These are phyloP conservation scores for Alosa sapidissima DNA, from an alignment of 2,797 vertebrate genomes.

Conservation along the genomic window DNA sequence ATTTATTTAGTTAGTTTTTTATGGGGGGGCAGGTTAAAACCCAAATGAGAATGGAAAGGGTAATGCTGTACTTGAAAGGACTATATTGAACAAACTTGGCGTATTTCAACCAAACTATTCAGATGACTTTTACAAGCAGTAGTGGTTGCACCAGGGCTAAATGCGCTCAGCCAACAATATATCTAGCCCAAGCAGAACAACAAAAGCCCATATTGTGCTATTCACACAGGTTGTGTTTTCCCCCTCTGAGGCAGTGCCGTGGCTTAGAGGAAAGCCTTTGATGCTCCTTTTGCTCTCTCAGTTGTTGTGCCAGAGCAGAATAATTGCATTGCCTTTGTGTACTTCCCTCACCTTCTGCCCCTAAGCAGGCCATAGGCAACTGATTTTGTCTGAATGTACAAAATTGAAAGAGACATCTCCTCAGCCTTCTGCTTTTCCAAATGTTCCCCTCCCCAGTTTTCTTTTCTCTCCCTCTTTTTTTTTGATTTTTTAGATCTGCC, in stretches of 20 bases:
- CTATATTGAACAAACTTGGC: neutral
- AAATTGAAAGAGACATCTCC: slow-evolving; percentile 76
- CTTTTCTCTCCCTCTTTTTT: slow-evolving; percentile 40
- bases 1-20: neutral
- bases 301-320: slow-evolving; percentile 80
- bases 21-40: neutral
- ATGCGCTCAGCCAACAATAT: slow-evolving; percentile 33
- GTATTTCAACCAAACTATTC: neutral
- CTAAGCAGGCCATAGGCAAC: slow-evolving; percentile 82
- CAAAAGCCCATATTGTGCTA: slow-evolving; percentile 65
- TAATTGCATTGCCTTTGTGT: slow-evolving; percentile 77
- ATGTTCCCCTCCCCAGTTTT: slow-evolving; percentile 56
- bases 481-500: slow-evolving; percentile 56
- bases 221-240: slow-evolving; percentile 70
- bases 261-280: slow-evolving; percentile 76
- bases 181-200: slow-evolving; percentile 52
- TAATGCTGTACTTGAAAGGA: neutral
- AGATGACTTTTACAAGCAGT: neutral
- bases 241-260: slow-evolving; percentile 72
- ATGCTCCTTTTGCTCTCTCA: slow-evolving; percentile 79
- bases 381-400: slow-evolving; percentile 72
- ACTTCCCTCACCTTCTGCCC: slow-evolving; percentile 78
- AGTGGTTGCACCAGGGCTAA: neutral
- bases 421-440: slow-evolving; percentile 67
- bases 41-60: neutral